Evolutionary conservation across 2,888 invertebrate species (phyloP).

Genomic region (Julus scanicus): DNA sequence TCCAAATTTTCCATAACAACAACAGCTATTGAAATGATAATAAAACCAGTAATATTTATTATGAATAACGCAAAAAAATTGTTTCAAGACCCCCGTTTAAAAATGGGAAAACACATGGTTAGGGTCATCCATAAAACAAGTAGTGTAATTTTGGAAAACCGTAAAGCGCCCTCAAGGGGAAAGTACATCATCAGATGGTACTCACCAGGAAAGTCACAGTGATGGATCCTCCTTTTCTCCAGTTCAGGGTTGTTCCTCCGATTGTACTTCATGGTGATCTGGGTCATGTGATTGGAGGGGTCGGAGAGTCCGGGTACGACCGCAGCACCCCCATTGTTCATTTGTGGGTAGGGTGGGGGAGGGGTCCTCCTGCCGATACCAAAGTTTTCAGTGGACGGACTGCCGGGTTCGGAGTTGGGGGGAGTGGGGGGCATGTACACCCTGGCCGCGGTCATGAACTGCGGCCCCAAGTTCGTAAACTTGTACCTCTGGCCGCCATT

Average conservation of each 20-base stretch:
- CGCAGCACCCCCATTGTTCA: conserved; percentile 2
- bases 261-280: conserved; percentile 62
- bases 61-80: no score
- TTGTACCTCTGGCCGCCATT: conserved; percentile 52
- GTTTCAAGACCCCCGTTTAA: no score
- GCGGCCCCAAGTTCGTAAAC: conserved; percentile 57
- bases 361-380: conserved; percentile 73
- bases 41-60: no score
- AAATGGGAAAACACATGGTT: no score
- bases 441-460: conserved; percentile 63
- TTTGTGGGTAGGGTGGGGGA: conserved; percentile 79
- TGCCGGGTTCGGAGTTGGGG: conserved; percentile 87
- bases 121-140: no score
- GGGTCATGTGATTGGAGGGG: background rate
- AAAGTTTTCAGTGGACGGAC: conserved; percentile 72
- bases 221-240: conserved; percentile 94
- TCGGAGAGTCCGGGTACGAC: background rate
- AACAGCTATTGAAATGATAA: no score
- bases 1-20: no score
- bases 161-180: no score
- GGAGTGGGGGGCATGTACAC: conserved; percentile 89
- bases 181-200: background rate
- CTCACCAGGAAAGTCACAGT: conserved; percentile 71
- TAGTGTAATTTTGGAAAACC: no score
- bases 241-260: conserved; percentile 91